phyloP scores from a whole-genome alignment of 2,888 invertebrate species.

The Nasonia oneida region DNA sequence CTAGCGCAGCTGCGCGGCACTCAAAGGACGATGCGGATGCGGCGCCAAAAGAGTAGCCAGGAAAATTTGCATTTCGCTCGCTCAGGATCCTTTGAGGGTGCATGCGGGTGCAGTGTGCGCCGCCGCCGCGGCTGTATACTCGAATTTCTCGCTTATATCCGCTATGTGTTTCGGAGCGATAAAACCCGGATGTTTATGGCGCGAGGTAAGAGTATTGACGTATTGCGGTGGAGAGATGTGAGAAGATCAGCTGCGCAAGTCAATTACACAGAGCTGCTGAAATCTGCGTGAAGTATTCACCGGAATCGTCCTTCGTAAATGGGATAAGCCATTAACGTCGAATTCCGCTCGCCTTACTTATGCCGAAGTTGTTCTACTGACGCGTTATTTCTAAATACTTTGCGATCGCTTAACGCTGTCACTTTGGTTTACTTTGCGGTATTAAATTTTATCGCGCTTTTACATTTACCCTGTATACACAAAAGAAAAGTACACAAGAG shows the following conservation, averaged over 20 bases:
- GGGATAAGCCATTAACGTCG: background rate
- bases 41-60: background rate
- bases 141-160: slow-evolving; percentile 2
- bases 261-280: background rate
- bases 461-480: too few species aligned
- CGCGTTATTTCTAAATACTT: background rate
- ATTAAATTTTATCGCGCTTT: too few species aligned
- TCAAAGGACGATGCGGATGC: slow-evolving; percentile 35
- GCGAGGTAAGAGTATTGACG: too few species aligned
- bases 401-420: background rate
- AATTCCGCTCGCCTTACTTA: background rate
- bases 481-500: too few species aligned
- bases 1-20: background rate
- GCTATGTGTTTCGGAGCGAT: background rate
- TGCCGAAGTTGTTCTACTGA: background rate
- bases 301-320: background rate
- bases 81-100: slow-evolving; percentile 28
- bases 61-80: slow-evolving; percentile 39
- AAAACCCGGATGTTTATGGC: too few species aligned
- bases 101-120: too few species aligned
- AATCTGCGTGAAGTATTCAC: background rate
- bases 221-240: too few species aligned
- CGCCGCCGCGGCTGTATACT: background rate
- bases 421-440: background rate
- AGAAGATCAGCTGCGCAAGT: background rate